Evolutionary conservation across 2,888 invertebrate genomes (phyloP).

Genomic region (Leptinotarsa haldemani): DNA sequence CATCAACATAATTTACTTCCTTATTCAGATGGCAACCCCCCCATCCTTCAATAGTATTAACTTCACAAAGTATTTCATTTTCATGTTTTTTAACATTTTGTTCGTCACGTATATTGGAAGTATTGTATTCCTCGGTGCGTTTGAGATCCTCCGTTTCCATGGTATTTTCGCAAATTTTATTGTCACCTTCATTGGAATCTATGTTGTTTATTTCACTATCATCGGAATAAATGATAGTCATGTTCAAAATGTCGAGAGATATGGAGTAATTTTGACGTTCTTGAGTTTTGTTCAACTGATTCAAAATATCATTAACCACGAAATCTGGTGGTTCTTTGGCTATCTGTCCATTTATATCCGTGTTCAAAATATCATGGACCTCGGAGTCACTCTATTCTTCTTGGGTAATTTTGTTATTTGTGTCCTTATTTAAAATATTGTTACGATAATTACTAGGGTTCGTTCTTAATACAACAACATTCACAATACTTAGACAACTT

Average conservation of each 20-base stretch:
- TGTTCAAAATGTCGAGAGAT: slow-evolving; percentile 7
- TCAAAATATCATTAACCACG: slow-evolving; percentile 2
- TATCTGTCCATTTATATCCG: slow-evolving; percentile 5
- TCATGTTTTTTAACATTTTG: not conserved
- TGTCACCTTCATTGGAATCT: not conserved
- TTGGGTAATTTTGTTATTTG: not conserved
- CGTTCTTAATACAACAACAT: too few relatives aligned
- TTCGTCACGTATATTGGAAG: not conserved
- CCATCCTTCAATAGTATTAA: not conserved
- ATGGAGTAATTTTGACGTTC: not conserved
- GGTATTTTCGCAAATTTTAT: slow-evolving; percentile 7
- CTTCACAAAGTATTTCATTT: not conserved
- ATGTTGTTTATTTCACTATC: slow-evolving; percentile 5
- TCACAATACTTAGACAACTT: too few relatives aligned
- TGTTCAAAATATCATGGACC: slow-evolving; percentile 3
- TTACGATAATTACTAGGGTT: too few relatives aligned
- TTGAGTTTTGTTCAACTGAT: slow-evolving; percentile 3
- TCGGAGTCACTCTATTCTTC: not conserved
- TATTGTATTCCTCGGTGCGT: not conserved
- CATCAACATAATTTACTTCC: not conserved
- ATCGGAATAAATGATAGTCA: slow-evolving; percentile 1
- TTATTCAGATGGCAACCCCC: not conserved
- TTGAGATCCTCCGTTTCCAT: slow-evolving; percentile 5
- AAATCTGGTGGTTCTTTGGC: not conserved
- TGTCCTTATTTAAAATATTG: slow-evolving; percentile 1